Base-by-base conservation (phyloP, 2,797 vertebrate genomes). In the Pseudopleuronectes americanus region DNA sequence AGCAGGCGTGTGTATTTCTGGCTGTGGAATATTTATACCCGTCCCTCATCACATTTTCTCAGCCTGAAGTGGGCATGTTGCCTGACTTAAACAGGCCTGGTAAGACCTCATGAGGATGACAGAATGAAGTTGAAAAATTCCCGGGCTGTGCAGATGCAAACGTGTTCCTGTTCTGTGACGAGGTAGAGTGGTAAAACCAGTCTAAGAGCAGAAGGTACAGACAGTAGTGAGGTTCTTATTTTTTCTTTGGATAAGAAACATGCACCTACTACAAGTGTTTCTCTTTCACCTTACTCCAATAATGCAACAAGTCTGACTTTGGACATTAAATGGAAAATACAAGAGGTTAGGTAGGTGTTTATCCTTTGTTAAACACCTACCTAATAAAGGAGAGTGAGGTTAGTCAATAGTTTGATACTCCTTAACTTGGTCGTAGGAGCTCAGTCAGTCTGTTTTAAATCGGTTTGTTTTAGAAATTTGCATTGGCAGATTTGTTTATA, bases 1-100 rank as follows among this genome's bases (percentile, higher is more conserved):
- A 94, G 90, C 80, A 87, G 71, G 76, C 55, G 57, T 87, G 82
- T 86, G 87, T 95, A 94, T 95, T 94, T 94, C 70, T 71, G 88
- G 90, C 84, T 69, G 84, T 83, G 85, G 68, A 88, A 89, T 93
- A 94, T 94, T 94, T 92, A 92, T 93, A 94, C 84, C 62, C 77
- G 81, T 93, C 93, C 92, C 92, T 94, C 87, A 89, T 92, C 87
- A 85, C 89, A 89, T 83, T 90, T 90, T 87, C 84, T 87, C 78
- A 80, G 87, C 81, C 88, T 84, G 82, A 88, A 90, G 86, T 88
- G 81, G 70, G 79, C 81, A 82, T 84, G 84, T 90, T 87, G 83
- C 88, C 80, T 87, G 90, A 86, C 88, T 86, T 84, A 77, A 84
- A 88, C 71, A 82, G 88, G 86, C 71, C 86, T 82, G 71, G 49